Conservation (phyloP, 2,888 invertebrate species). For the Tillus elongatus region DNA sequence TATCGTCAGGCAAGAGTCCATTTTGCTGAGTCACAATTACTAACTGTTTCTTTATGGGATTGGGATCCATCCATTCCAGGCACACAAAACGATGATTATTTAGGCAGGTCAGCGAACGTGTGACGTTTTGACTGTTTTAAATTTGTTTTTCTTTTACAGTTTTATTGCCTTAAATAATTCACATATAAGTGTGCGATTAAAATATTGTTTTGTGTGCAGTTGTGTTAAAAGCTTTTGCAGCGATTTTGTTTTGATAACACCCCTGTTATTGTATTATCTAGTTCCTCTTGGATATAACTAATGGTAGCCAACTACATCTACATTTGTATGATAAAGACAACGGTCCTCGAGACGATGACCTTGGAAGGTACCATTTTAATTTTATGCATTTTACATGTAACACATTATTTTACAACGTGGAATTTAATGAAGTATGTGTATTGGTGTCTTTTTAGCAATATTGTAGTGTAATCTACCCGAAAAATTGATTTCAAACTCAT, state of each 20-base stretch:
- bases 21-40: conserved; percentile 64
- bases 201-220: not conserved
- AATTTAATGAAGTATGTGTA: too few species aligned
- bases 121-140: not conserved
- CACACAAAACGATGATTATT: conserved; percentile 69
- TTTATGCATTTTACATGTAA: conserved; percentile 8
- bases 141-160: conserved; percentile 9
- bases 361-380: conserved; percentile 61
- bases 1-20: conserved; percentile 60
- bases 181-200: too few species aligned
- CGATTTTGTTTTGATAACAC: conserved; percentile 10
- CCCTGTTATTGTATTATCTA: conserved; percentile 35
- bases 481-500: too few species aligned
- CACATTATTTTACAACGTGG: conserved; percentile 11
- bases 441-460: too few species aligned
- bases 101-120: conserved; percentile 58
- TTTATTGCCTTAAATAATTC: too few species aligned
- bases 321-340: conserved; percentile 87
- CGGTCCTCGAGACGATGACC: conserved; percentile 80
- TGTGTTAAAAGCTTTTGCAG: too few species aligned
- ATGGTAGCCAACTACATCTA: conserved; percentile 50
- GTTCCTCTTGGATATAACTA: conserved; percentile 52
- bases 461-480: too few species aligned
- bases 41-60: conserved; percentile 72
- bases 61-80: conserved; percentile 73